Evolutionary conservation across 2,888 invertebrate species (phyloP).

Genomic region (Ametastegia equiseti): DNA sequence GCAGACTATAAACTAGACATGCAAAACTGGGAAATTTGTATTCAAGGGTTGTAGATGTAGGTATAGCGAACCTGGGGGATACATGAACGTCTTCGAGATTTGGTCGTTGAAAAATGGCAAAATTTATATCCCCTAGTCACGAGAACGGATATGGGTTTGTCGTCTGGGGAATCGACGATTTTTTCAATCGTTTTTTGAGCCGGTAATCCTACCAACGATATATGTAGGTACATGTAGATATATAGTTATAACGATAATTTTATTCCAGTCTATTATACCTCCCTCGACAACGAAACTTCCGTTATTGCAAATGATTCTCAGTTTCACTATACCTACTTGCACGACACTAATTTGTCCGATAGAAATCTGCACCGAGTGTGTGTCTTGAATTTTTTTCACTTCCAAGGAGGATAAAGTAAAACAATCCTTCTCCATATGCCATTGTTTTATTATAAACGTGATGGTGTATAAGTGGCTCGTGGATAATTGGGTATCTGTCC

Average conservation of each 20-base stretch:
- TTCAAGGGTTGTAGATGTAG: constrained; percentile 31
- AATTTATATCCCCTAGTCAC: constrained; percentile 22
- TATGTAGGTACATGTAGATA: not conserved
- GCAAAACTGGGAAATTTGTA: constrained; percentile 32
- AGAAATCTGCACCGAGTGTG: not conserved
- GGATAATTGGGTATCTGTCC: constrained; percentile 41
- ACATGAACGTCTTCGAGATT: constrained; percentile 1
- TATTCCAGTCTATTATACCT: constrained; percentile 15
- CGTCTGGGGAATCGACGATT: not conserved
- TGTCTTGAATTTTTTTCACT: constrained; percentile 5
- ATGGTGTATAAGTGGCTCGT: constrained; percentile 12
- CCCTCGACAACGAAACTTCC: constrained; percentile 37
- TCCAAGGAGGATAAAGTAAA: constrained; percentile 2
- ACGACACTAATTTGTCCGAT: constrained; percentile 39
- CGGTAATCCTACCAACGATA: constrained; percentile 3
- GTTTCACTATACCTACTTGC: constrained; percentile 44
- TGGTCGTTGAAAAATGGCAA: not conserved
- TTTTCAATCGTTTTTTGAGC: not conserved
- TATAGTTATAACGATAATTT: constrained; percentile 6
- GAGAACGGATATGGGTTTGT: not conserved
- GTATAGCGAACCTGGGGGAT: not conserved
- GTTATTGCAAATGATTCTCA: constrained; percentile 22
- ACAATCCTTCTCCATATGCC: not conserved
- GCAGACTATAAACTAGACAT: constrained; percentile 41
- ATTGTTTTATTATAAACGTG: constrained; percentile 22